phyloP scores from a whole-genome alignment of 2,113 vertebrate species.

The Zonotrichia leucophrys region DNA sequence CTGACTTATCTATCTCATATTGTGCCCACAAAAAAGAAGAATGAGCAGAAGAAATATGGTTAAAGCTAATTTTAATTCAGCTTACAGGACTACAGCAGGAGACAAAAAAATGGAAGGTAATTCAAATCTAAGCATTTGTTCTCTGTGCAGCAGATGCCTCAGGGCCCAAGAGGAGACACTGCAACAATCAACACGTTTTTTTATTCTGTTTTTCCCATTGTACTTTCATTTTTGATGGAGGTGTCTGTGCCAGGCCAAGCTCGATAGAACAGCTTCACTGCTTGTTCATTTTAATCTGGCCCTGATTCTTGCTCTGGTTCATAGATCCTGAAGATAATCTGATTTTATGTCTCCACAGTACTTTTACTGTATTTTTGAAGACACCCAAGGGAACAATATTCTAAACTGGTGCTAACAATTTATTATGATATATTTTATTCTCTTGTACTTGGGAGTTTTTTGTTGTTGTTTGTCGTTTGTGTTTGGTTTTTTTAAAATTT shows the following conservation, averaged over 20 bases:
- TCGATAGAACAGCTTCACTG: neutral
- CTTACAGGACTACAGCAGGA: neutral
- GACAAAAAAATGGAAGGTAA: neutral
- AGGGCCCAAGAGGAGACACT: neutral
- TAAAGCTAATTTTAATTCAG: neutral
- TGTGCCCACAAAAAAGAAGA: neutral
- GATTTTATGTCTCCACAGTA: neutral
- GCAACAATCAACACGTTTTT: neutral
- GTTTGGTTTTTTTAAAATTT: too few species aligned
- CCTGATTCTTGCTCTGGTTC: neutral
- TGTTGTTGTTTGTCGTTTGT: neutral
- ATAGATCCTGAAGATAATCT: neutral
- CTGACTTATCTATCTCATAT: neutral
- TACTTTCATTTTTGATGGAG: neutral
- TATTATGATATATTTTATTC: neutral
- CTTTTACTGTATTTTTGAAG: neutral
- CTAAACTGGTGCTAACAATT: neutral
- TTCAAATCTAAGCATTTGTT: neutral
- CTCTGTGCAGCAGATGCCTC: neutral
- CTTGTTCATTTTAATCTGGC: neutral
- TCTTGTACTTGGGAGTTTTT: neutral
- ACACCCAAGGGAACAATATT: neutral
- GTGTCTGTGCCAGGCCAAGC: neutral
- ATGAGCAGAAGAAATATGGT: neutral
- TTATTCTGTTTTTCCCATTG: neutral